Conservation (phyloP, 1,140 invertebrate genomes). For the Monochamus saltuarius region DNA sequence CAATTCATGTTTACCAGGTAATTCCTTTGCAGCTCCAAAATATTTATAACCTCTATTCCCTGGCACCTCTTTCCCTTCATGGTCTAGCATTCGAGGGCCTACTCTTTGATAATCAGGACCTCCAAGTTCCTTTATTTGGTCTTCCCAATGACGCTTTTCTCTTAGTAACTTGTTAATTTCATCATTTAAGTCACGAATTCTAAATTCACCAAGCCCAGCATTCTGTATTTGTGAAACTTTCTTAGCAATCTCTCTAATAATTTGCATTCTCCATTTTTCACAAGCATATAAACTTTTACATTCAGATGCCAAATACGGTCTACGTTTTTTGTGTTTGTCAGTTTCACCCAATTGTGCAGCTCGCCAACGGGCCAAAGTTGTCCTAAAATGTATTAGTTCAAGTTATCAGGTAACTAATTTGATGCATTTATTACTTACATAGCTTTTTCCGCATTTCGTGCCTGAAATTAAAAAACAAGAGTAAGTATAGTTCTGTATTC, state of each 20-base stretch:
- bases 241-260: slow-evolving; percentile 94
- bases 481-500: no score
- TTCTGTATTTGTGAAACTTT: slow-evolving; percentile 99
- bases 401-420: not conserved
- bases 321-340: slow-evolving; percentile 74
- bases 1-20: slow-evolving; percentile 68
- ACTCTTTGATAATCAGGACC: slow-evolving; percentile 92
- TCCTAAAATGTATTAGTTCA: slow-evolving; percentile 63
- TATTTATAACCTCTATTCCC: slow-evolving; percentile 99
- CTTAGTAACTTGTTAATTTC: slow-evolving; percentile 98
- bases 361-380: slow-evolving; percentile 91
- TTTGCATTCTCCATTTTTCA: slow-evolving; percentile 94
- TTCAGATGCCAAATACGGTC: slow-evolving; percentile 92
- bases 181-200: slow-evolving; percentile 97
- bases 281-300: slow-evolving; percentile 87
- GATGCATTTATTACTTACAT: slow-evolving; percentile 65
- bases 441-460: slow-evolving; percentile 80
- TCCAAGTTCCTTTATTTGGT: slow-evolving; percentile 91
- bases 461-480: slow-evolving; percentile 47
- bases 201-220: slow-evolving; percentile 97
- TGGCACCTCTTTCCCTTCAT: slow-evolving; percentile 95
- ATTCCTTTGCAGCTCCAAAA: slow-evolving; percentile 98
- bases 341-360: slow-evolving; percentile 88
- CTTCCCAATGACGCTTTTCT: slow-evolving; percentile 97
- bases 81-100: slow-evolving; percentile 92